Base-by-base conservation (phyloP, 2,888 invertebrate species). In the Nezara viridula region DNA sequence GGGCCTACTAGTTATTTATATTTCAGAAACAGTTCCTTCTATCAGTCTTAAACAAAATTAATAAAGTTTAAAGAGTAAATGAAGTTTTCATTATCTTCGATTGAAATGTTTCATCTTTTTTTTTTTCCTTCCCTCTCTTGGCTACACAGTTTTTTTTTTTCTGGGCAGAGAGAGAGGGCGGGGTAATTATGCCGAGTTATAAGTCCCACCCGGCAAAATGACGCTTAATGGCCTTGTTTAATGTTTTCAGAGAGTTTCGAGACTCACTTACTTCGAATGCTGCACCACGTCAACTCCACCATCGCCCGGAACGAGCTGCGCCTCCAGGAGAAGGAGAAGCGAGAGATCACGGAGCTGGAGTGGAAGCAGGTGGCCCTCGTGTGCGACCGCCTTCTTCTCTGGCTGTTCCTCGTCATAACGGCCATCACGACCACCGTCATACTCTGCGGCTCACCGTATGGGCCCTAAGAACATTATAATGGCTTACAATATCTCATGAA, bases 311-410 rank as follows among this genome's bases (percentile, higher is more conserved):
- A 96, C 93, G 97, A 97, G 92, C 95, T 95, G 92, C 94, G 98
- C 9, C 94, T 97, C 14, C 95, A 95, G 0, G 96, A 97, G 91
- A 96, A 96, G 92, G 97, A 97, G 92, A 94, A 96, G 88, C 94
- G 96, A 88, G 97, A 98, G 92, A 94, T 95, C 86, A 96, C 96
- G 90, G 96, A 96, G 92, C 93, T 96, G 89, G 98, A 98, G 92
- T 98, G 98, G 98, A 96, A 95, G 91, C 95, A 95, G 92, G 93
- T 96, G 90, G 97, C 98, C 1, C 95, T 97, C 88, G 97, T 98
- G 24, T 95, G 97, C 90, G 98, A 98, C 92, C 94, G 96, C 66
- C 95, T 96, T 7, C 94, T 97, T 0, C 94, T 97, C 27, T 96
- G 95, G 90, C 94, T 96, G 40, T 97, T 97, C 93, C 95, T 96